Evolutionary conservation across 1,140 invertebrate species (phyloP), one percentile per base, ranked within the genome.

Genomic region (Eumeta japonica): DNA sequence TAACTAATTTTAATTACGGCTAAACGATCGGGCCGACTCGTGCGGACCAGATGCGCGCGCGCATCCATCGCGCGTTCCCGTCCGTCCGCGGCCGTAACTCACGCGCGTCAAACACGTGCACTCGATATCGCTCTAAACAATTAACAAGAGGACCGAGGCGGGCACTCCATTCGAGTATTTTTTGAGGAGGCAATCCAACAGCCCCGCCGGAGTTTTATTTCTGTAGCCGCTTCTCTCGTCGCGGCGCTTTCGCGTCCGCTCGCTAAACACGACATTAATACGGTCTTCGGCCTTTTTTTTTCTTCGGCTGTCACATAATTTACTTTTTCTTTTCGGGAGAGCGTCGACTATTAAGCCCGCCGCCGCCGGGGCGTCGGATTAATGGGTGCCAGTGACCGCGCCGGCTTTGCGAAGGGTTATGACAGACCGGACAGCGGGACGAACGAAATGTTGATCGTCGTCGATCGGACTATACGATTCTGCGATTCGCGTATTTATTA

Each of bases 271-370:
- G 61, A 63, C 70, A 70, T 71, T 72, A 71, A 74, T 74, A 72
- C 58, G 57, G n/a, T n/a, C 55, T 62, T 58, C 47, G 49, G 50
- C 49, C 62, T 68, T 59, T 35, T 20, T 65, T 67, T 67, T 54
- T 62, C 20, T 24, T 5, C 49, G 41, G 37, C 52, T 68, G 67
- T 72, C 70, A 68, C 65, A 74, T 70, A 62, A 64, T 62, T 74
- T 68, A 63, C 51, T 33, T 43, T 55, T 58, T 71, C 58, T 62
- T 62, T 57, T 66, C 20, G 17, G 55, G 55, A 50, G 55, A 50
- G 62, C 68, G 71, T 72, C 70, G 70, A 65, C 70, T 74, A 71
- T 70, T 74, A 74, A 74, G 58, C 63, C 5, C 5, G 20, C n/a
- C 20, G 20, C 41, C 48, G 48, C 64, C 61, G 65, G 63, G 68